Conservation (phyloP, 2,888 invertebrate genomes). For the Rosalia funebris region DNA sequence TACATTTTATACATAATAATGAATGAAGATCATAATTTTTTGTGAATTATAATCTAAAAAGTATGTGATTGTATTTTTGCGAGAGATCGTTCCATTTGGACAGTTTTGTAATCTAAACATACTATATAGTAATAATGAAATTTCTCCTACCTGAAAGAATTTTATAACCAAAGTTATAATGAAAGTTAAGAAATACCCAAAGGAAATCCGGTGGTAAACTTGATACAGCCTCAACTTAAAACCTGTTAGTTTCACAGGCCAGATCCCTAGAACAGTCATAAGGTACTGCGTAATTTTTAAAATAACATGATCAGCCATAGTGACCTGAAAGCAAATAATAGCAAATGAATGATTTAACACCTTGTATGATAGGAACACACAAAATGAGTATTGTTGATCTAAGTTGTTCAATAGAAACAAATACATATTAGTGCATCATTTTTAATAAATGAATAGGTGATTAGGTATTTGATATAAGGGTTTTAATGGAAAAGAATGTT, state of each 20-base stretch:
- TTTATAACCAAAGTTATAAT: conserved; percentile 1
- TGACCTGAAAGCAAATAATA: not conserved
- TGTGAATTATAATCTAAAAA: no score
- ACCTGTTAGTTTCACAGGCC: conserved; percentile 9
- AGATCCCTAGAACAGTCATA: conserved; percentile 5
- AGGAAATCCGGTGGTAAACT: not conserved
- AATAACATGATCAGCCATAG: not conserved
- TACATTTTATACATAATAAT: no score
- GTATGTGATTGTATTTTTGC: no score
- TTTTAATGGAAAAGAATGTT: not conserved
- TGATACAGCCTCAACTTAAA: conserved; percentile 1
- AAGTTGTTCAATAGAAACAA: not conserved
- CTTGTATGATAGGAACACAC: no score
- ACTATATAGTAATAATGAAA: no score
- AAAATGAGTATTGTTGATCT: not conserved
- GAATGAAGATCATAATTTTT: no score
- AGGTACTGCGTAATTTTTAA: not conserved
- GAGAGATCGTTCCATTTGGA: no score
- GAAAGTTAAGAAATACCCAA: not conserved
- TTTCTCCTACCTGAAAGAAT: not conserved
- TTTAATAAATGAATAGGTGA: not conserved
- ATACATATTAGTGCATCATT: not conserved
- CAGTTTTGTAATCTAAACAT: no score
- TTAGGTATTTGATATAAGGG: not conserved
- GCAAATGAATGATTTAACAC: not conserved